phyloP scores from a whole-genome alignment of 2,888 invertebrate genomes.

The Ormyrus rosae region DNA sequence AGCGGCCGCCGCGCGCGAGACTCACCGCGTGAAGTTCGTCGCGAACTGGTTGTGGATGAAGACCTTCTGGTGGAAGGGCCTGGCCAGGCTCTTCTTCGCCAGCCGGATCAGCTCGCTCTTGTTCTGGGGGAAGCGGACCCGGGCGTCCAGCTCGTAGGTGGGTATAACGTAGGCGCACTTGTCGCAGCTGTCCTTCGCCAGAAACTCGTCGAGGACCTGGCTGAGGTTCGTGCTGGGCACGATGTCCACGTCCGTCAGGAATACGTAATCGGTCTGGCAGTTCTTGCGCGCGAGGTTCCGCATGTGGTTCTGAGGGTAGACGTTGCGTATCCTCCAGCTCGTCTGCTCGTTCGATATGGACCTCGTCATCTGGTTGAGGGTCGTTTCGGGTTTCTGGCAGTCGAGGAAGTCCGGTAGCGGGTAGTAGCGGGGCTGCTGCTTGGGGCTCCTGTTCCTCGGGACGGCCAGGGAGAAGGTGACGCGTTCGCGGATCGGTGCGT shows the following conservation, averaged over 20 bases:
- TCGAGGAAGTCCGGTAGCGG: conserved; percentile 74
- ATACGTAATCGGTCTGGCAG: conserved; percentile 88
- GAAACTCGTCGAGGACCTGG: conserved; percentile 83
- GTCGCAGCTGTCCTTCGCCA: conserved; percentile 79
- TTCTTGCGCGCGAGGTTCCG: conserved; percentile 91
- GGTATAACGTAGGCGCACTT: conserved; percentile 93
- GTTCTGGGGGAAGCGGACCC: conserved; percentile 87
- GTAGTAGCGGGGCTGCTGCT: conserved; percentile 66
- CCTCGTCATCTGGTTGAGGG: conserved; percentile 79
- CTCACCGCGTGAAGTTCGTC: conserved; percentile 91
- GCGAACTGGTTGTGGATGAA: conserved; percentile 95
- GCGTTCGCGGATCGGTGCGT: conserved; percentile 83
- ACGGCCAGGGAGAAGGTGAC: conserved; percentile 86
- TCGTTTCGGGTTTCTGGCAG: conserved; percentile 84
- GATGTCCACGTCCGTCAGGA: conserved; percentile 92
- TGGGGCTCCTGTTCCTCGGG: conserved; percentile 80
- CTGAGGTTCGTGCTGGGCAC: conserved; percentile 87
- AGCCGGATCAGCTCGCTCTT: conserved; percentile 87
- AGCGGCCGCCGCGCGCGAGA: conserved; percentile 35
- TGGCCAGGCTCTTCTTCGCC: conserved; percentile 86
- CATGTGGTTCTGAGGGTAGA: conserved; percentile 93
- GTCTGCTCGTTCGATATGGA: conserved; percentile 81
- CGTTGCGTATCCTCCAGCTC: conserved; percentile 85
- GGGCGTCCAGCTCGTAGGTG: conserved; percentile 90
- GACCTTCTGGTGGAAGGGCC: conserved; percentile 93